phyloP scores from a whole-genome alignment of 2,113 vertebrate species.

The Odobenus rosmarus region DNA sequence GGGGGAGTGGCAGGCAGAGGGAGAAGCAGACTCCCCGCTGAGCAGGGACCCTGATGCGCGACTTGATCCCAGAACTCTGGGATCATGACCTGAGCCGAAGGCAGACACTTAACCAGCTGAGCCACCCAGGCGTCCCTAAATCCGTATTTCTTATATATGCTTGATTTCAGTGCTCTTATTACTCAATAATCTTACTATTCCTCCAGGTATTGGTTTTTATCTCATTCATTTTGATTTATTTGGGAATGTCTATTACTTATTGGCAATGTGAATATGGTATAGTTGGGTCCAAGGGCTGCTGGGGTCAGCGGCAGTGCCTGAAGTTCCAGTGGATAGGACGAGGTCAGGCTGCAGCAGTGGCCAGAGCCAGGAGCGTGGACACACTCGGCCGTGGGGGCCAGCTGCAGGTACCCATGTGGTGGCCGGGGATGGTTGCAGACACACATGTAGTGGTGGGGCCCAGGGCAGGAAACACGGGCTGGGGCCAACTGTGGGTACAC shows the following conservation, averaged over 20 bases:
- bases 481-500: background rate
- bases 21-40: too few species aligned
- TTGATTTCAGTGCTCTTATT: background rate
- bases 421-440: background rate
- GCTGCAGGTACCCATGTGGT: background rate
- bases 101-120: too few species aligned
- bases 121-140: too few species aligned
- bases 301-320: background rate
- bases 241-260: background rate
- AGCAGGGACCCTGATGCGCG: too few species aligned
- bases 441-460: background rate
- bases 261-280: background rate
- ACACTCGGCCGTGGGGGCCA: background rate
- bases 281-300: background rate
- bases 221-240: background rate
- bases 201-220: background rate
- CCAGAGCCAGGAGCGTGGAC: background rate
- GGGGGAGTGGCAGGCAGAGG: too few species aligned
- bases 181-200: background rate
- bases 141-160: background rate
- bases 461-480: too few species aligned
- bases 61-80: too few species aligned
- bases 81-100: too few species aligned
- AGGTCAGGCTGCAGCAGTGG: background rate
- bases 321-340: background rate